Percentiles rank a stretch among this genome's conserved stretches.
These are phyloP conservation scores for Phocoena sinus DNA, from an alignment of 2,113 vertebrate genomes.

Conservation along the genomic window DNA sequence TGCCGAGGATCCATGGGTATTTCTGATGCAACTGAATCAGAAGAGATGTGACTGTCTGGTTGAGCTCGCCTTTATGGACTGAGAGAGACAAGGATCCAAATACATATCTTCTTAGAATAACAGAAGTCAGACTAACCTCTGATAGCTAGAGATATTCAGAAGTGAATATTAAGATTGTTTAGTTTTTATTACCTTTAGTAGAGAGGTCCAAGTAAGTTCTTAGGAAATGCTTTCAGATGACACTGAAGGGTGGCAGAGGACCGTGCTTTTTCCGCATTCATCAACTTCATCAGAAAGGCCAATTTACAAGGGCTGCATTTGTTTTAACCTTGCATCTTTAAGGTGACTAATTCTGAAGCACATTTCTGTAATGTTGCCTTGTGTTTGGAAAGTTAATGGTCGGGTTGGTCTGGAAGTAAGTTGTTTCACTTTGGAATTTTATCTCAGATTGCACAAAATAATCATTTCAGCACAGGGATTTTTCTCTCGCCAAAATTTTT, in stretches of 20 bases:
- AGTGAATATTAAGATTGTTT: background rate
- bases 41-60: background rate
- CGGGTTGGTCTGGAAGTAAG: background rate
- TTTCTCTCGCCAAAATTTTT: background rate
- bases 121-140: background rate
- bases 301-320: background rate
- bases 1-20: fast-evolving
- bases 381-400: background rate
- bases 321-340: background rate
- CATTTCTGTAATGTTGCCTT: background rate
- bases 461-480: constrained; percentile 10
- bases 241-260: too few relatives aligned
- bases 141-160: background rate
- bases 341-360: background rate
- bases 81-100: too few relatives aligned
- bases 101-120: background rate
- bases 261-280: background rate
- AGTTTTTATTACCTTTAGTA: background rate
- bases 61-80: background rate
- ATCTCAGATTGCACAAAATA: background rate
- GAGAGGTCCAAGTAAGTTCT: background rate
- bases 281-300: background rate
- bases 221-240: background rate
- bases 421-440: background rate
- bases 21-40: background rate